These are phyloP conservation scores for Aporophyla lueneburgensis DNA, from an alignment of 2,888 invertebrate species.

Conservation along the genomic window DNA sequence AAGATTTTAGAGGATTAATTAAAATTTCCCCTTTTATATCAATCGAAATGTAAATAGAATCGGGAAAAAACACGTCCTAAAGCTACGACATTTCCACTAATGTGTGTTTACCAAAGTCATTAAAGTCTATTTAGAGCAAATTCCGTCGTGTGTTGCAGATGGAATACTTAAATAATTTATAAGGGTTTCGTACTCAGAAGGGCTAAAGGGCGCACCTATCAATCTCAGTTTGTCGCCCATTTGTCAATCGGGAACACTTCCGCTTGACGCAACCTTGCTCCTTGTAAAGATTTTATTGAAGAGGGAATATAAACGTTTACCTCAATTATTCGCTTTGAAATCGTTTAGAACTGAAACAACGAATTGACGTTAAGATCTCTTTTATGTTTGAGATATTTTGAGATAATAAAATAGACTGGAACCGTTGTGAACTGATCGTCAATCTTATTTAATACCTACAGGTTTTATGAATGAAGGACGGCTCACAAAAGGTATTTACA, in stretches of 20 bases:
- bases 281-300: slow-evolving; percentile 29
- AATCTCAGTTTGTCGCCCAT: slow-evolving; percentile 64
- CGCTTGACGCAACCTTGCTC: slow-evolving; percentile 17
- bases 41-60: background rate
- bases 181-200: slow-evolving; percentile 46
- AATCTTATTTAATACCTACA: background rate
- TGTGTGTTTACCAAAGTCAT: slow-evolving; percentile 12
- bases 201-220: slow-evolving; percentile 50
- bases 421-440: background rate
- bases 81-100: background rate
- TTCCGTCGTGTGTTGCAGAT: slow-evolving; percentile 22
- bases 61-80: background rate
- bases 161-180: slow-evolving; percentile 60
- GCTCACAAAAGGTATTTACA: too few relatives aligned
- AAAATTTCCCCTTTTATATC: background rate
- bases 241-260: slow-evolving; percentile 58
- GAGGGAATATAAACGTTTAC: slow-evolving; percentile 10
- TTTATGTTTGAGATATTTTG: background rate
- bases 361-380: background rate
- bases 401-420: background rate
- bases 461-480: too few relatives aligned
- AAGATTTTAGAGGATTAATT: too few relatives aligned
- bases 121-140: slow-evolving; percentile 31
- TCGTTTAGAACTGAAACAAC: background rate
- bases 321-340: background rate